Base-by-base conservation (phyloP, 2,888 invertebrate species). In the Himalopsyche tibetana region DNA sequence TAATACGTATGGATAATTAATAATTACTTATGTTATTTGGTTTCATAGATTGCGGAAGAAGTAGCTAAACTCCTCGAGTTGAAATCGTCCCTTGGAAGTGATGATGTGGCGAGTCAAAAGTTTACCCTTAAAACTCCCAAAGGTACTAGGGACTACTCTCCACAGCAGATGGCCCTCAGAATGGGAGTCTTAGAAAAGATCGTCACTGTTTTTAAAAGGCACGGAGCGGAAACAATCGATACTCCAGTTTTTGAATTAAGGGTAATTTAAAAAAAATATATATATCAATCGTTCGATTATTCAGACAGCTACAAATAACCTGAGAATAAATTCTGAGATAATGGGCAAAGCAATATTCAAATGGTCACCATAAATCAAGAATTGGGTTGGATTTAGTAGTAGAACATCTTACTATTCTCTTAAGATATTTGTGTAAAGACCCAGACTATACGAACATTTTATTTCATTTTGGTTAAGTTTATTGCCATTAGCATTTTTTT, bases 141-240 rank as follows among this genome's bases (percentile, higher is more conserved):
- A 92, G 97, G 99, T 5, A 99, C 99, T 0, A 94, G 99, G 86
- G 99, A 99, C 91, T 99, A 97, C 92, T 96, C 95, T 87, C 98
- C 99, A 0, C 96, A 97, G 89, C 98, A 99, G 92, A 99, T 99
- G 99, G 96, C 97, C 0, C 94, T 99, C 87, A 94, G 99, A 51
- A 96, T 97, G 90, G 94, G 94, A 87, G 97, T 98, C 0, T 93
- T 99, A 89, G 95, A 96, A 87, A 98, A 97, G 92, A 97, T 99
- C 88, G 94, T 97, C 38, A 92, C 94, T 5, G 96, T 98, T 85
- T 99, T 99, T 91, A 98, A 99, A 91, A 96, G 96, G 89, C 99
- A 99, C 90, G 99, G 99, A 63, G 99, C 99, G 28, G 98, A 98
- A 91, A 98, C 98, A 36, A 99, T 99, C 90, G 99, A 99, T 90